Percentiles rank a stretch among this genome's conserved stretches.
phyloP scores from a whole-genome alignment of 92 coral and sea anemone species.

The Desmophyllum pertusum region DNA sequence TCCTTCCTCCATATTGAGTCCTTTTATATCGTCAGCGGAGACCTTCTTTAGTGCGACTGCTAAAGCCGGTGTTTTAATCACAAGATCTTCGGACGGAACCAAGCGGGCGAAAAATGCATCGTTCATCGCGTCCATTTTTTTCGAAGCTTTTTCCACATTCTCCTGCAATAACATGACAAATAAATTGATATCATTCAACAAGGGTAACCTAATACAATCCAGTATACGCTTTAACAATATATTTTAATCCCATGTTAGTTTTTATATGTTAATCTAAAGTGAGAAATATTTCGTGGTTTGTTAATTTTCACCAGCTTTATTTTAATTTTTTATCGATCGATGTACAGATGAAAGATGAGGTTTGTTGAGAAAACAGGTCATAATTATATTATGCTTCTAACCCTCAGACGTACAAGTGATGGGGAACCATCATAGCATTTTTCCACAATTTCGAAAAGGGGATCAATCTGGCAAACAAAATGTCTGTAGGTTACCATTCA shows the following conservation, averaged over 20 bases:
- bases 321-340: no score
- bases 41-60: constrained; percentile 20
- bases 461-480: no score
- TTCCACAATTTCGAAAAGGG: no score
- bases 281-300: background rate
- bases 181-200: background rate
- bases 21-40: background rate
- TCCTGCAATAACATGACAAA: background rate
- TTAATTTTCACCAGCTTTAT: no score
- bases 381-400: no score
- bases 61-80: background rate
- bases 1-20: constrained; percentile 25
- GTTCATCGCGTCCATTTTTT: constrained; percentile 5
- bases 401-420: no score
- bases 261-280: background rate
- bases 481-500: no score
- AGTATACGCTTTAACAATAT: background rate
- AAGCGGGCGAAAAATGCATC: constrained; percentile 24
- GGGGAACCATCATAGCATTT: no score
- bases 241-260: no score
- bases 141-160: background rate
- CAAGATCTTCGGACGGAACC: constrained; percentile 17
- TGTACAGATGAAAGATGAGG: background rate
- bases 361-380: background rate
- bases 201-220: background rate